These are phyloP conservation scores for Prietella phreatophila DNA, from an alignment of 2,113 vertebrate genomes.

Conservation along the genomic window DNA sequence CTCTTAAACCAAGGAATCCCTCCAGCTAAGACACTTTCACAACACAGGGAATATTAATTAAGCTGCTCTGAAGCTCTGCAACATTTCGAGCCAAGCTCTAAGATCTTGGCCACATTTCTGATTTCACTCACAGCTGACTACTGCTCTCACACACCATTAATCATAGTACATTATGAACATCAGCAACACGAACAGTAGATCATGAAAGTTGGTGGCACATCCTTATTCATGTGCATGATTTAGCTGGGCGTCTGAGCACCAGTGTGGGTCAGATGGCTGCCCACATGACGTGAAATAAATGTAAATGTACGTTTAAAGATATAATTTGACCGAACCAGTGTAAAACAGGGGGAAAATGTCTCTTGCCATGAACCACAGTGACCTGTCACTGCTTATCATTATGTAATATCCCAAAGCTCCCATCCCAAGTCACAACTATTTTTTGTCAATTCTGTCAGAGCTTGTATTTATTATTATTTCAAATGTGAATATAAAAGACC, in stretches of 20 bases:
- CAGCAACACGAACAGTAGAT: background rate
- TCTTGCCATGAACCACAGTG: background rate
- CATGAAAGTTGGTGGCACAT: background rate
- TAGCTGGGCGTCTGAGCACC: background rate
- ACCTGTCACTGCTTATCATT: background rate
- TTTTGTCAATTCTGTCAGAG: background rate
- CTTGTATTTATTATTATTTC: background rate
- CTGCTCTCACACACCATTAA: conserved; percentile 18
- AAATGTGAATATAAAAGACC: background rate
- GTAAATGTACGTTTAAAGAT: conserved; percentile 12
- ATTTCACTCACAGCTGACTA: background rate
- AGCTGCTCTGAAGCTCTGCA: background rate
- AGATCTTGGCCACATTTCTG: conserved; percentile 8
- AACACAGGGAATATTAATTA: conserved; percentile 38
- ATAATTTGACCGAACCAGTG: background rate
- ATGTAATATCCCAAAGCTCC: background rate
- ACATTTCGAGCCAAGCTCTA: conserved; percentile 5
- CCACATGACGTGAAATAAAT: background rate
- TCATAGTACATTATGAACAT: conserved; percentile 17
- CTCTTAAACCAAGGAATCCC: conserved; percentile 42
- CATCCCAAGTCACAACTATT: background rate
- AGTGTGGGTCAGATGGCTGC: background rate
- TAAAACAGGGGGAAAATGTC: background rate
- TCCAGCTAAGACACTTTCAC: conserved; percentile 30
- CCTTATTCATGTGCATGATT: conserved; percentile 2